Evolutionary conservation across 2,113 vertebrate species (phyloP).

Genomic region (Barbus barbus): DNA sequence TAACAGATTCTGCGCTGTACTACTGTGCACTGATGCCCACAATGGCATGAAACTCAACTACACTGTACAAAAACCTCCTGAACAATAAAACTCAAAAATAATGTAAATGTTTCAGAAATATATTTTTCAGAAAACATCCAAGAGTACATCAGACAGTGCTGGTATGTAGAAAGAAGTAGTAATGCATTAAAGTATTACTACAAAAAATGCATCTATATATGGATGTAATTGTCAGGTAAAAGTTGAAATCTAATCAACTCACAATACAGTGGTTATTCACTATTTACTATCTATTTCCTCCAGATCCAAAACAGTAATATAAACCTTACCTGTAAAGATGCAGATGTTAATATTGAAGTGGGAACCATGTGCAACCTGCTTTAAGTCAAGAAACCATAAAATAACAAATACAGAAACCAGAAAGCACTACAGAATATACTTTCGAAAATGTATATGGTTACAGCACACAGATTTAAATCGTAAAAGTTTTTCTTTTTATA

Average conservation of each 20-base stretch:
- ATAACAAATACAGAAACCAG: not conserved
- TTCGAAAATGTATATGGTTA: not conserved
- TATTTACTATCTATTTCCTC: not conserved
- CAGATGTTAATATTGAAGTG: not conserved
- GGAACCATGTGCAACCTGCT: not conserved
- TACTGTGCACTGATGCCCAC: slow-evolving; percentile 5
- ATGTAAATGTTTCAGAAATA: too few relatives aligned
- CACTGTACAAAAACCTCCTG: not conserved
- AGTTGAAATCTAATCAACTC: not conserved
- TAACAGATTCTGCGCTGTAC: too few relatives aligned
- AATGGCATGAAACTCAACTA: not conserved
- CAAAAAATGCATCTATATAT: too few relatives aligned
- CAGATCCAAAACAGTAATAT: not conserved
- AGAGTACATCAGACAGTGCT: too few relatives aligned
- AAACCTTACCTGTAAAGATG: not conserved
- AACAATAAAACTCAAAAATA: not conserved
- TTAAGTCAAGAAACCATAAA: not conserved
- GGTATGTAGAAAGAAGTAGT: too few relatives aligned
- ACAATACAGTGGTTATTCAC: not conserved
- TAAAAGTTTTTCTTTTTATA: too few relatives aligned
- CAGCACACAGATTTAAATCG: not conserved
- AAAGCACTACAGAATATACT: too few relatives aligned
- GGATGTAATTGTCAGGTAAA: too few relatives aligned
- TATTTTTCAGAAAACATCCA: too few relatives aligned
- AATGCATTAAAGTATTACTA: too few relatives aligned